These are phyloP conservation scores for Botrylloides violaceus DNA, from an alignment of 23 tunicate genomes.

Conservation along the genomic window DNA sequence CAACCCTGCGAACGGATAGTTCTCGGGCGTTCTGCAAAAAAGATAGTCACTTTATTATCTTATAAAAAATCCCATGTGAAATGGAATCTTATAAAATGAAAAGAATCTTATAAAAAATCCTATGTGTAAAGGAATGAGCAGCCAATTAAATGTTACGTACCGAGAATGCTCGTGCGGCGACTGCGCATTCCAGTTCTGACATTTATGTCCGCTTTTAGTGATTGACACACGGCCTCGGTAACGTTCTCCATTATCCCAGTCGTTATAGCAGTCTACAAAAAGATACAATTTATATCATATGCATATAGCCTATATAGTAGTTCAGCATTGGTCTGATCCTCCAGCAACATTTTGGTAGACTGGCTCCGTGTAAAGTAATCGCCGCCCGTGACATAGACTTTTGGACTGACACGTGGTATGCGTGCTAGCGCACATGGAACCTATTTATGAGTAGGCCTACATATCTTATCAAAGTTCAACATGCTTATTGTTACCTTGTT, in stretches of 20 bases:
- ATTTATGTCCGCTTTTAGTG: neutral
- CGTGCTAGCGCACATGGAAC: too few species aligned
- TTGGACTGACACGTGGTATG: too few species aligned
- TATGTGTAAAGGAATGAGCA: neutral
- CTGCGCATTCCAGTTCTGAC: conserved; percentile 17
- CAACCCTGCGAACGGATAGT: neutral
- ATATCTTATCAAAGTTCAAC: too few species aligned
- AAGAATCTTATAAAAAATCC: neutral
- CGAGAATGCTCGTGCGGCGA: neutral
- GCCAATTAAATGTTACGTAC: conserved; percentile 2
- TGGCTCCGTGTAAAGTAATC: too few species aligned
- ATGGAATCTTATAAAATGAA: neutral
- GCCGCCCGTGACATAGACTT: too few species aligned
- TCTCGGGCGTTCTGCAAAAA: conserved; percentile 1
- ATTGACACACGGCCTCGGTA: conserved; percentile 7
- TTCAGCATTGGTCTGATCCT: too few species aligned
- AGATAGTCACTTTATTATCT: neutral
- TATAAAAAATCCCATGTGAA: neutral
- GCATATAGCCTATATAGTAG: too few species aligned
- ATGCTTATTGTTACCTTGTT: too few species aligned
- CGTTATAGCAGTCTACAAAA: conserved; percentile 12
- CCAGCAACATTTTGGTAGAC: too few species aligned
- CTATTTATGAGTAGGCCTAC: too few species aligned
- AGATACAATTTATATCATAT: too few species aligned
- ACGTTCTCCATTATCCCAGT: neutral